Evolutionary conservation across 2,113 vertebrate genomes (phyloP).

Genomic region (Rhizomys pruinosus): DNA sequence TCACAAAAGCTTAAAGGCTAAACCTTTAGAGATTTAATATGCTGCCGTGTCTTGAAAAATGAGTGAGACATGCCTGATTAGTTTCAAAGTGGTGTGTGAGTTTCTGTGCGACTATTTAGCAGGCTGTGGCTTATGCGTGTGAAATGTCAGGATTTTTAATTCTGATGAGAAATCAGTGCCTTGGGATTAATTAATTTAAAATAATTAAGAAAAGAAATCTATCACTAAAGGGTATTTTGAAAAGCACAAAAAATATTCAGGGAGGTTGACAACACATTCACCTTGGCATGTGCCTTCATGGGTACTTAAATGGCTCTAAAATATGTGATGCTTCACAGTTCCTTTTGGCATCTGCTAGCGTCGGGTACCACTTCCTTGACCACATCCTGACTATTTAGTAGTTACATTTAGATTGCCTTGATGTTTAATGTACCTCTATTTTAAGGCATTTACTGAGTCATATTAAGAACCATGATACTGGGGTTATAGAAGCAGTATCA

Average conservation of each 20-base stretch:
- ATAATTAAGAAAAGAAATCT: slow-evolving; percentile 71
- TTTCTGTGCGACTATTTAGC: slow-evolving; percentile 77
- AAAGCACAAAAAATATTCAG: slow-evolving; percentile 64
- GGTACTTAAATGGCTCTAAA: background rate
- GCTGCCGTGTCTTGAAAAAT: slow-evolving; percentile 81
- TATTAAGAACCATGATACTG: slow-evolving; percentile 59
- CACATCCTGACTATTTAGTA: slow-evolving; percentile 44
- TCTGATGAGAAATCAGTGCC: slow-evolving; percentile 78
- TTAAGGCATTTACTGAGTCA: slow-evolving; percentile 76
- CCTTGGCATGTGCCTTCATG: slow-evolving; percentile 8
- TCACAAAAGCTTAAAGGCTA: slow-evolving; percentile 79
- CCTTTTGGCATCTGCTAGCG: slow-evolving; percentile 30
- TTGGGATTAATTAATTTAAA: slow-evolving; percentile 76
- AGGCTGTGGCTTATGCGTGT: slow-evolving; percentile 60
- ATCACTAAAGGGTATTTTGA: slow-evolving; percentile 73
- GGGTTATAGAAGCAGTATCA: slow-evolving; percentile 66
- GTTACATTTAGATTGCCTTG: slow-evolving; percentile 19
- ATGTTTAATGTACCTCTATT: slow-evolving; percentile 68
- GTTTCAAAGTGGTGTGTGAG: slow-evolving; percentile 76
- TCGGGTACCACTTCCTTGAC: slow-evolving; percentile 25
- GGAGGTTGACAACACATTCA: slow-evolving; percentile 43
- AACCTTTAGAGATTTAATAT: slow-evolving; percentile 80
- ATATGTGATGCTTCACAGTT: background rate
- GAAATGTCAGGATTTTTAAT: slow-evolving; percentile 78
- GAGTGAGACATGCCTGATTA: slow-evolving; percentile 76